Conservation (phyloP, 2,797 vertebrate species). For the Mormyrus proboscirostris region DNA sequence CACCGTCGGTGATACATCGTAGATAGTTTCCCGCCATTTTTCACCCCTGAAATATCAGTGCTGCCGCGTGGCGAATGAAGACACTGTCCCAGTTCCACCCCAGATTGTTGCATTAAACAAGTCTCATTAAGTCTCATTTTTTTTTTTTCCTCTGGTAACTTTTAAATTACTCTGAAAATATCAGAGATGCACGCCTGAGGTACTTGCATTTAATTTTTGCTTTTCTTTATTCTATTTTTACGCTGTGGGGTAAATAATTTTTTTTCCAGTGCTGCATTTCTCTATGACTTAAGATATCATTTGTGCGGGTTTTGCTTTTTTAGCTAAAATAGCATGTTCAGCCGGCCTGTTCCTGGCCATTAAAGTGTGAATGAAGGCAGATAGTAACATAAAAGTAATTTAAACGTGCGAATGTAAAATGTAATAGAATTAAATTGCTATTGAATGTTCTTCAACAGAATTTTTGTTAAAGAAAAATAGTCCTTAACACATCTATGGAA, state of each 20-base stretch:
- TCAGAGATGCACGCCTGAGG: constrained; percentile 20
- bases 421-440: background rate
- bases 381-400: background rate
- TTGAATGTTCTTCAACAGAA: background rate
- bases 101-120: constrained; percentile 32
- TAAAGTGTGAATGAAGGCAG: background rate
- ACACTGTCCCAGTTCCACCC: constrained; percentile 37
- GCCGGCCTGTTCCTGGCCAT: background rate
- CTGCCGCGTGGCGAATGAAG: constrained; percentile 21
- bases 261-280: background rate
- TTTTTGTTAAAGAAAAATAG: background rate
- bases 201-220: constrained; percentile 32
- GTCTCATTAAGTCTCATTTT: constrained; percentile 30
- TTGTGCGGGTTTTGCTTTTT: background rate
- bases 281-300: background rate
- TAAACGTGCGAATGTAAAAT: background rate
- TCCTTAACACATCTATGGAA: background rate
- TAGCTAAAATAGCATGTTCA: background rate
- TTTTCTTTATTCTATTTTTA: constrained; percentile 38
- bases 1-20: background rate
- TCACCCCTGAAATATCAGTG: background rate
- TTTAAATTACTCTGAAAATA: constrained; percentile 23
- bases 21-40: background rate
- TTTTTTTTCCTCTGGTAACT: constrained; percentile 28
- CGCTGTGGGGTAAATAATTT: background rate